phyloP scores from a whole-genome alignment of 2,797 vertebrate genomes.

The Dryobates pubescens region DNA sequence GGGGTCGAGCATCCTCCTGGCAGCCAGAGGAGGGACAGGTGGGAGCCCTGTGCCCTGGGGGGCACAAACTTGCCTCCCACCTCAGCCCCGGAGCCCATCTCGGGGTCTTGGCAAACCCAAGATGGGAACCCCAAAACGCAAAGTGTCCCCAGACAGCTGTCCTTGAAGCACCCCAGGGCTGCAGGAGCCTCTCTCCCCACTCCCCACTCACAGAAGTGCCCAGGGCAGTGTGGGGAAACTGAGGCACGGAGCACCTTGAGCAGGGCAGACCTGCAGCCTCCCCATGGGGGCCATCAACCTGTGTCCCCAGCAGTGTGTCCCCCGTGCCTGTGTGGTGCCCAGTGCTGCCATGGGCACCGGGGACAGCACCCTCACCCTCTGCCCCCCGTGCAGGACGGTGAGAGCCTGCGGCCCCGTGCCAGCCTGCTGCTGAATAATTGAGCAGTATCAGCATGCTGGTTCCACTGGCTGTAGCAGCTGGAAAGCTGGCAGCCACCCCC shows the following conservation, averaged over 20 bases:
- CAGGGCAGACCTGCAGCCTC: not conserved
- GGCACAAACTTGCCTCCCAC: not conserved
- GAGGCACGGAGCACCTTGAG: not conserved
- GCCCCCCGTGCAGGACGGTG: accelerated
- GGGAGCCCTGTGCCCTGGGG: not conserved
- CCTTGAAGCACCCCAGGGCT: not conserved
- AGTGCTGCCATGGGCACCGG: not conserved
- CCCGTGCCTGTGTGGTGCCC: not conserved
- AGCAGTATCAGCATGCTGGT: not conserved
- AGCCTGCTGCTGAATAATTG: constrained; percentile 49
- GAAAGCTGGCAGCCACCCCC: not conserved
- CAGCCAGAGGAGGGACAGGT: not conserved
- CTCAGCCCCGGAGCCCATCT: not conserved
- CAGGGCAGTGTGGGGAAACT: not conserved
- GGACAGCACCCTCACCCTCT: not conserved
- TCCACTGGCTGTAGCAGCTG: not conserved
- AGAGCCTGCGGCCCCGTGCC: not conserved
- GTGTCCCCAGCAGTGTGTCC: not conserved
- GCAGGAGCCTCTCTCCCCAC: not conserved
- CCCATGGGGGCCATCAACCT: not conserved
- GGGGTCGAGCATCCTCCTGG: not conserved
- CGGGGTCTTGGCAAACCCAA: too few relatives aligned
- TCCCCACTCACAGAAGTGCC: too few relatives aligned
- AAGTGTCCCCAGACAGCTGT: not conserved
- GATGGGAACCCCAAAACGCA: not conserved